Evolutionary conservation across 2,888 invertebrate species (phyloP), one percentile per base, ranked within the genome.

Genomic region (Lathronympha strigana): DNA sequence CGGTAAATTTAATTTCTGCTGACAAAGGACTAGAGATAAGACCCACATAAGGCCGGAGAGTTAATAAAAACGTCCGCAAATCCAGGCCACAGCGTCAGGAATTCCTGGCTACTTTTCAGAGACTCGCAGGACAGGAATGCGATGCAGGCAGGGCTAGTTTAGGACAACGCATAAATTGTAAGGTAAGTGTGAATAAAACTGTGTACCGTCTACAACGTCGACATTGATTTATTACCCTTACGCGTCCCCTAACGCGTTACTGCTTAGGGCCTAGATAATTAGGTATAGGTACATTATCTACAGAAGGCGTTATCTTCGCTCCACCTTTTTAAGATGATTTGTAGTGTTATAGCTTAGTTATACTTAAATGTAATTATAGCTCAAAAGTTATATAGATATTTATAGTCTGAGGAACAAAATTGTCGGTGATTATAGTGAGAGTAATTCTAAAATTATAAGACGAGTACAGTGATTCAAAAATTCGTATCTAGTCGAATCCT

Each of bases 51-150:
- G 51, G 31, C 21, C n/a, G 36, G 11, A 17, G 21, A 53, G 15
- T 25, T 55, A 55, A 28, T 55, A 55, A 40, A 55, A 54, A 23
- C 15, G 15, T 54, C 23, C 38, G 11, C 15, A 55, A 36, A 28
- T 28, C 31, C 31, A 21, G 13, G 33, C 19, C 21, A 33, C 33
- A 6, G 33, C 19, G 11, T 33, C 11, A 43, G 8, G 55, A 28
- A 57, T 57, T 43, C 28, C 28, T n/a, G 55, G 43, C 19, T 43
- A 31, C 43, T 57, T 57, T 31, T 31, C 43, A 43, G n/a, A n/a
- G n/a, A 9, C 28, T 13, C 13, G 5, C 28, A 1, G 43, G 25
- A 19, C 38, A 31, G 40, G 43, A 54, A 54, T 54, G 54, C 40
- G 3, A 54, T 17, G 25, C 54, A 17, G 31, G 23, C n/a, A 23